Conservation (phyloP, 2,797 vertebrate species). For the Morus bassanus region DNA sequence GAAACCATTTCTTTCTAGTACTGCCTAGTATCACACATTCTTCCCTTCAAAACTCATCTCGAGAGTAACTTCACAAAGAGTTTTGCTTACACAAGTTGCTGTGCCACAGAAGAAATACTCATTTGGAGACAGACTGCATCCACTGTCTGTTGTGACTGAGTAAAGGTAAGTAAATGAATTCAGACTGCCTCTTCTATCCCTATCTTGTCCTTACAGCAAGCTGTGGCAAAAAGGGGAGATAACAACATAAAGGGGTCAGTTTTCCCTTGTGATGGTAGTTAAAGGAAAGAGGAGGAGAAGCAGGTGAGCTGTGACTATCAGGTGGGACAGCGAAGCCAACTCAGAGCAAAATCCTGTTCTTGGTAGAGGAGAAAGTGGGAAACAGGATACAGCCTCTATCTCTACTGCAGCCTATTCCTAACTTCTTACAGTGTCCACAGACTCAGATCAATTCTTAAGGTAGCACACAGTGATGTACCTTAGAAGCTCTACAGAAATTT, state of each 20-base stretch:
- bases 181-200: neutral
- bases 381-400: neutral
- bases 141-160: neutral
- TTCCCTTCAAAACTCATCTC: neutral
- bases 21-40: neutral
- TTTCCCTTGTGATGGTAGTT: neutral
- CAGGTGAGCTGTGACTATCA: neutral
- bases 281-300: neutral
- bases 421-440: neutral
- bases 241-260: neutral
- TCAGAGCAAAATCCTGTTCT: neutral
- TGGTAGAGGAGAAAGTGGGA: neutral
- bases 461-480: neutral
- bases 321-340: neutral
- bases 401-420: neutral
- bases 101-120: neutral
- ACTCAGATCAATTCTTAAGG: neutral
- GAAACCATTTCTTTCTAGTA: constrained; percentile 41
- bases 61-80: neutral
- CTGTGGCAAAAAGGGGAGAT: neutral
- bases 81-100: neutral
- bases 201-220: neutral
- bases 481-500: neutral
- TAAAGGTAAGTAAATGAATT: neutral
- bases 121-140: neutral